phyloP scores from a whole-genome alignment of 2,888 invertebrate species.

The Parelbella ahira region DNA sequence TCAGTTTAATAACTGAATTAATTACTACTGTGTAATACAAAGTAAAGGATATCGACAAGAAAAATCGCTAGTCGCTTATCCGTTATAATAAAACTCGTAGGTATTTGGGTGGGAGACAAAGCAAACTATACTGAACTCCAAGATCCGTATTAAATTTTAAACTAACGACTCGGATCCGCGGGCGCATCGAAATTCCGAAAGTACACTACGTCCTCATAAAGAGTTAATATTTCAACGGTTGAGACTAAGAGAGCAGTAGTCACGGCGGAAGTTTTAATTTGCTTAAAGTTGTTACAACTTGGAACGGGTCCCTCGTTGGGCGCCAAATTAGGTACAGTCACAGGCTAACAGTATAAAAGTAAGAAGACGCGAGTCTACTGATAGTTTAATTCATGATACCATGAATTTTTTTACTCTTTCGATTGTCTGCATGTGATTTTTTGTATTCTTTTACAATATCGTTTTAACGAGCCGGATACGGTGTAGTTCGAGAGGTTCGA shows the following conservation, averaged over 20 bases:
- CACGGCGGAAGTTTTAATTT: conserved; percentile 76
- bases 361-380: conserved; percentile 57
- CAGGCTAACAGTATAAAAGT: conserved; percentile 43
- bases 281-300: conserved; percentile 78
- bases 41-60: too few species aligned
- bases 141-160: conserved; percentile 65
- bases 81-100: background rate
- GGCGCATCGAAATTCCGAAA: conserved; percentile 50
- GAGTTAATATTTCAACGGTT: conserved; percentile 76
- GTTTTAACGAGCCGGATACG: conserved; percentile 20
- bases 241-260: conserved; percentile 74
- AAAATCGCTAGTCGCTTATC: too few species aligned
- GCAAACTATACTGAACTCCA: conserved; percentile 50
- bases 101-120: conserved; percentile 38
- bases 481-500: conserved; percentile 27
- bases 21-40: too few species aligned
- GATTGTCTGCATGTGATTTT: conserved; percentile 43
- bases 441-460: background rate
- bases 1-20: background rate
- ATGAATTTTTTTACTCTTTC: conserved; percentile 42
- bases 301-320: conserved; percentile 72
- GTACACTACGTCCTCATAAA: conserved; percentile 71
- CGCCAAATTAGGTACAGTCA: conserved; percentile 74
- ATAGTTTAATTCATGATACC: conserved; percentile 70
- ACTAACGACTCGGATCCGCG: conserved; percentile 57